phyloP scores from a whole-genome alignment of 2,113 vertebrate species.

The Lasiurus cinereus region DNA sequence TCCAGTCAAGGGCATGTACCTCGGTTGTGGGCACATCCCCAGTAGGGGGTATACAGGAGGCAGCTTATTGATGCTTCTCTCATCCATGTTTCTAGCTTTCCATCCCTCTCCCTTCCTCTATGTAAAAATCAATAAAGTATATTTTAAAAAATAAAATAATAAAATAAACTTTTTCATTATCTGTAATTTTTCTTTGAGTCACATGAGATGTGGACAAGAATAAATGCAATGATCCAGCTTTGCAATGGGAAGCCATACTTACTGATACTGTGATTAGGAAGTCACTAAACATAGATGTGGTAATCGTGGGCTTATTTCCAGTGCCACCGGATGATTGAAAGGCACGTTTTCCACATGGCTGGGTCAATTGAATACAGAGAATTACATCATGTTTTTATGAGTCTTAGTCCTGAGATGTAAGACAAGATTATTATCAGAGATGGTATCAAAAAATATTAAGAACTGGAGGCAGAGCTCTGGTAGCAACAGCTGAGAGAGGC shows the following conservation, averaged over 20 bases:
- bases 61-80: too few relatives aligned
- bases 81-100: too few relatives aligned
- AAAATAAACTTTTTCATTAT: conserved; percentile 62
- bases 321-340: conserved; percentile 72
- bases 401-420: not conserved
- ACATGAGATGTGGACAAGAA: conserved; percentile 72
- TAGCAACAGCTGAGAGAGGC: not conserved
- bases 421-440: not conserved
- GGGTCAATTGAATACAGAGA: not conserved
- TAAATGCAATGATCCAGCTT: conserved; percentile 79
- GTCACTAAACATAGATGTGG: conserved; percentile 81
- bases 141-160: too few relatives aligned
- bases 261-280: conserved; percentile 82
- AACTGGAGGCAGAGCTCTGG: not conserved
- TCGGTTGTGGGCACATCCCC: too few relatives aligned
- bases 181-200: conserved; percentile 69
- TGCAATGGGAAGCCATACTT: conserved; percentile 81
- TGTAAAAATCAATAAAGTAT: too few relatives aligned
- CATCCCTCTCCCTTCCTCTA: too few relatives aligned
- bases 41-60: too few relatives aligned
- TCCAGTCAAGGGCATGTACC: too few relatives aligned
- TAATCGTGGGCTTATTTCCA: conserved; percentile 82
- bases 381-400: not conserved
- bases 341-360: not conserved
- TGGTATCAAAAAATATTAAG: not conserved